phyloP scores from a whole-genome alignment of 37 sponge, comb jelly and placozoan genomes.

The Ianthella basta region DNA sequence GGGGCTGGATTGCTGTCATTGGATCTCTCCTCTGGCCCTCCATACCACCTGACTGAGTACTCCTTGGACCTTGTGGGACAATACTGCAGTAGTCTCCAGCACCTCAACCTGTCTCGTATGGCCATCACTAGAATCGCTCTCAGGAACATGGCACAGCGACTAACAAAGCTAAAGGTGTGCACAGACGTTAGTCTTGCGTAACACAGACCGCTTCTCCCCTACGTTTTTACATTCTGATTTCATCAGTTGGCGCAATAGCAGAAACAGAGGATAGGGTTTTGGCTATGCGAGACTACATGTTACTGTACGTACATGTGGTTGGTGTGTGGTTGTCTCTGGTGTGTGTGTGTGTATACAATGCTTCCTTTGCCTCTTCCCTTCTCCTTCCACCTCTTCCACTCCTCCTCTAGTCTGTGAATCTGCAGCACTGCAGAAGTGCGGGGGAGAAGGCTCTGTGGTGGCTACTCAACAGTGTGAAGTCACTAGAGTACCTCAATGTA shows the following conservation, averaged over 20 bases:
- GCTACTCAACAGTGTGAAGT: constrained; percentile 39
- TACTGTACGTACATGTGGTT: too few species aligned
- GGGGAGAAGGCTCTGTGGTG: constrained; percentile 57
- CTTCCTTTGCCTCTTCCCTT: too few species aligned
- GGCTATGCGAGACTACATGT: too few species aligned
- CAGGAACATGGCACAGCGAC: constrained; percentile 25
- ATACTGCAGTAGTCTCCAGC: constrained; percentile 46
- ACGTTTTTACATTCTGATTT: too few species aligned
- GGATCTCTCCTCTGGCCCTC: constrained; percentile 53
- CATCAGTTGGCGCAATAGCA: too few species aligned
- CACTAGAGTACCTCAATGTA: constrained; percentile 49
- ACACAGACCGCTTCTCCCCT: too few species aligned
- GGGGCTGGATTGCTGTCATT: constrained; percentile 33
- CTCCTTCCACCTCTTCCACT: not conserved
- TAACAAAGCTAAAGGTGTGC: constrained; percentile 40
- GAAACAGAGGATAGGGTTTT: too few species aligned
- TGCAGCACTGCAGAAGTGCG: not conserved
- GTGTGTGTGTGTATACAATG: too few species aligned
- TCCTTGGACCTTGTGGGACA: constrained; percentile 53
- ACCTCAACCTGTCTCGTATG: constrained; percentile 50
- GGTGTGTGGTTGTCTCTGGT: too few species aligned
- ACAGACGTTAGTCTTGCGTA: too few species aligned
- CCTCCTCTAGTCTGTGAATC: not conserved
- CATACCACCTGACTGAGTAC: constrained; percentile 47
- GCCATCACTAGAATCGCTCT: constrained; percentile 48